Evolutionary conservation across 2,113 vertebrate species (phyloP).

Genomic region (Hylia prasina): DNA sequence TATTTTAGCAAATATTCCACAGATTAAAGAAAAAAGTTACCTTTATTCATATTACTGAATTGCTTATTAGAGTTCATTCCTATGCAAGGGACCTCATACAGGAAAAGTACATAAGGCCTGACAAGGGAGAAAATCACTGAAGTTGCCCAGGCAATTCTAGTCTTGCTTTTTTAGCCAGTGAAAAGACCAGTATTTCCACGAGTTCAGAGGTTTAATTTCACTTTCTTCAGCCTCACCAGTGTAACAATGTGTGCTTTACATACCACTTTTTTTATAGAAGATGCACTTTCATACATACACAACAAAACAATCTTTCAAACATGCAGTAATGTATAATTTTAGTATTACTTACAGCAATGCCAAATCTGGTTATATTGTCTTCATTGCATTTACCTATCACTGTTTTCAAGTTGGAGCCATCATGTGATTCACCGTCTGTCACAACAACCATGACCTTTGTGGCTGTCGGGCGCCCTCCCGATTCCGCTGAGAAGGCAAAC

Average conservation of each 20-base stretch:
- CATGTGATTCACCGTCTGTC: slow-evolving; percentile 92
- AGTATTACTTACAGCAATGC: slow-evolving; percentile 86
- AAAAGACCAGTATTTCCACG: neutral
- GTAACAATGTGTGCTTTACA: neutral
- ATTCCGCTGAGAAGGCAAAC: slow-evolving; percentile 65
- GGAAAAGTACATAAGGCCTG: neutral
- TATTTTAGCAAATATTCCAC: neutral
- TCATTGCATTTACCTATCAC: slow-evolving; percentile 80
- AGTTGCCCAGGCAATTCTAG: neutral
- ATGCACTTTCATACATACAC: neutral
- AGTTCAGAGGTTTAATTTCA: neutral
- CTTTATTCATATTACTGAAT: neutral
- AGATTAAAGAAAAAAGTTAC: neutral
- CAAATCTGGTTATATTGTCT: slow-evolving; percentile 85
- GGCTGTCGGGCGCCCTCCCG: slow-evolving; percentile 76
- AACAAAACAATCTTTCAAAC: neutral
- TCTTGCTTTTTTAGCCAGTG: neutral
- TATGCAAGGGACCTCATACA: neutral
- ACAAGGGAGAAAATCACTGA: neutral
- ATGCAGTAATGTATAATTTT: neutral
- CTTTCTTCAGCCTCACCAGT: neutral
- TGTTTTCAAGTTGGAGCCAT: slow-evolving; percentile 46
- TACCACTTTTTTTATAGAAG: neutral
- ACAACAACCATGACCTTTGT: slow-evolving; percentile 93
- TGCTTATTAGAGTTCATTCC: neutral